Base-by-base conservation (phyloP, 1,140 invertebrate species). In the Drosophila dunni region DNA sequence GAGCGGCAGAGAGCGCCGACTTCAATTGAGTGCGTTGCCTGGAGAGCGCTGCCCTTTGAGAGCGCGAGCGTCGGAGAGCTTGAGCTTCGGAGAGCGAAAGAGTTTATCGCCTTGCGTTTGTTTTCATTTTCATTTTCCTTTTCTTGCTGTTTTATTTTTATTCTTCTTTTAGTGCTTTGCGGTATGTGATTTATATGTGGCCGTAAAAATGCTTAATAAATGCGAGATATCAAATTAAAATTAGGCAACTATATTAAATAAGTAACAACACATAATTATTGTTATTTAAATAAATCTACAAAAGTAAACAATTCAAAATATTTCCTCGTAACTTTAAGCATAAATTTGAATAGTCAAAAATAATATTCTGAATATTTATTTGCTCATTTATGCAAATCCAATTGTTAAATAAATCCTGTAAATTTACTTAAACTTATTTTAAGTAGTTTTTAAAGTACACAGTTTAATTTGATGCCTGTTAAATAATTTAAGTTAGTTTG, bases 101-200 rank as follows among this genome's bases (percentile, higher is more conserved):
- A 42, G 44, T 44, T 40, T 46, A 33, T 29, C 38, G 29, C 34
- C 29, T 48, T 3, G 36, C 45, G 33, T 63, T 56, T 36, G 69
- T 15, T 57, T 58, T 60, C 15, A 15, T 71, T 86, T 80, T 81
- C 34, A 40, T 69, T 65, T 54, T 78, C 57, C 33, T 68, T 74
- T 78, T 51, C 33, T 68, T 68, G 36, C 36, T 60, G 56, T 45
- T 64, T 69, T 80, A 29, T 65, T 75, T 75, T 73, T 88, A 57
- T 68, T 73, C 40, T 76, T 81, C 63, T 70, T 70, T 75, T 69
- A 75, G 57, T 70, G 56, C 58, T 42, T 57, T 68, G 65, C 66
- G 72, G 72, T 70, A 70, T 70, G 53, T 70, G 57, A 82, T 85
- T 88, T 86, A 88, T 88, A 65, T 63, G 46, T 65, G 24, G 50